phyloP scores from a whole-genome alignment of 2,113 vertebrate genomes.

The Myotis yumanensis region DNA sequence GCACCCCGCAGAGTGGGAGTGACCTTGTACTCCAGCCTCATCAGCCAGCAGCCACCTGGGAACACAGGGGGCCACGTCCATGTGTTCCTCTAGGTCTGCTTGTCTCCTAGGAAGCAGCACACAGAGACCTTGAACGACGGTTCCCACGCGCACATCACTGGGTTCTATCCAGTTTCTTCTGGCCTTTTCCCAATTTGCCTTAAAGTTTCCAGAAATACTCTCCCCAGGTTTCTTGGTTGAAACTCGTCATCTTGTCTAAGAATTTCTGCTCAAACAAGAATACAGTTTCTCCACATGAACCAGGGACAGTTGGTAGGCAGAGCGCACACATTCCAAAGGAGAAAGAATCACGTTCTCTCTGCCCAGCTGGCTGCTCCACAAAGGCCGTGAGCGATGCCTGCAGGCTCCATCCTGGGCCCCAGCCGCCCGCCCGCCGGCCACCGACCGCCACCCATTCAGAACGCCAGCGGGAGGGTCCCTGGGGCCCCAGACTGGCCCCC shows the following conservation, averaged over 20 bases:
- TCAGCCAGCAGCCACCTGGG: neutral
- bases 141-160: neutral
- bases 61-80: neutral
- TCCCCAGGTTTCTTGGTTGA: neutral
- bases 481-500: neutral
- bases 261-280: neutral
- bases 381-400: neutral
- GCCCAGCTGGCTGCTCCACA: neutral
- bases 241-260: neutral
- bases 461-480: neutral
- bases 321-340: neutral
- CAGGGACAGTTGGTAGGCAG: neutral
- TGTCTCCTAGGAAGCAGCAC: neutral
- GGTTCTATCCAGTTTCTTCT: neutral
- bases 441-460: neutral
- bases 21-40: neutral
- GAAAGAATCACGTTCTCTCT: neutral
- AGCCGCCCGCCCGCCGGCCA: too few species aligned
- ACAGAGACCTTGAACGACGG: neutral
- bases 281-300: neutral
- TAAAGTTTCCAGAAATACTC: neutral
- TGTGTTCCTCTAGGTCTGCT: neutral
- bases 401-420: too few species aligned
- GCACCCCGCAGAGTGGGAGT: neutral
- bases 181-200: neutral